phyloP scores from a whole-genome alignment of 2,113 vertebrate species.

The Pterocles burchelli region DNA sequence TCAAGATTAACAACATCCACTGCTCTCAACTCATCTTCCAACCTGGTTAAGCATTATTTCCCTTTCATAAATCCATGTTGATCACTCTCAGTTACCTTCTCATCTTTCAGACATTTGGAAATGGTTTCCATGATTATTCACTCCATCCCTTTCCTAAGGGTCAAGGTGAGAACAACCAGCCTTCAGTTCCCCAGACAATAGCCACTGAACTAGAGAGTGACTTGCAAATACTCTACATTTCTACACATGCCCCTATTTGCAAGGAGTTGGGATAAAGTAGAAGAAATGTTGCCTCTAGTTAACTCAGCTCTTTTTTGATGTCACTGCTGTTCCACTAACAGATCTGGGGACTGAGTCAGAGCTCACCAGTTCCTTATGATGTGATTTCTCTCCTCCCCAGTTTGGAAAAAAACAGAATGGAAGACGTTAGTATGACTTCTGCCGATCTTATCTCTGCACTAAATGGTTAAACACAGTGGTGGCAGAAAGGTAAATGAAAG shows the following conservation, averaged over 20 bases:
- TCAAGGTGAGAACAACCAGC: neutral
- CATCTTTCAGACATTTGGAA: neutral
- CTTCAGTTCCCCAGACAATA: neutral
- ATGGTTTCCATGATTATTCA: neutral
- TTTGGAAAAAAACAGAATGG: neutral
- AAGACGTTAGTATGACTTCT: neutral
- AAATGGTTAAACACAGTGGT: neutral
- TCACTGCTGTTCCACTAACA: neutral
- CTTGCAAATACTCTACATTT: neutral
- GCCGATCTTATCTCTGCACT: neutral
- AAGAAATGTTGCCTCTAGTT: neutral
- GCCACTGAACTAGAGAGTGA: neutral
- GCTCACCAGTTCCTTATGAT: neutral
- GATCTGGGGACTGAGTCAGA: neutral
- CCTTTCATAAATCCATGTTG: neutral
- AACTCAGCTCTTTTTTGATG: neutral
- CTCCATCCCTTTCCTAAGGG: neutral
- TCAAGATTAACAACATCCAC: neutral
- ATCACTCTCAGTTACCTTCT: neutral
- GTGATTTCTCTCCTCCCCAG: neutral
- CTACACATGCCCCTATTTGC: neutral
- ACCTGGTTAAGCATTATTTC: neutral
- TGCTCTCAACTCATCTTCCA: neutral
- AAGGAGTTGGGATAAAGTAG: neutral
- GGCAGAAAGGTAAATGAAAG: neutral